Evolutionary conservation across 1,140 invertebrate genomes (phyloP).

Genomic region (Eriocheir sinensis): DNA sequence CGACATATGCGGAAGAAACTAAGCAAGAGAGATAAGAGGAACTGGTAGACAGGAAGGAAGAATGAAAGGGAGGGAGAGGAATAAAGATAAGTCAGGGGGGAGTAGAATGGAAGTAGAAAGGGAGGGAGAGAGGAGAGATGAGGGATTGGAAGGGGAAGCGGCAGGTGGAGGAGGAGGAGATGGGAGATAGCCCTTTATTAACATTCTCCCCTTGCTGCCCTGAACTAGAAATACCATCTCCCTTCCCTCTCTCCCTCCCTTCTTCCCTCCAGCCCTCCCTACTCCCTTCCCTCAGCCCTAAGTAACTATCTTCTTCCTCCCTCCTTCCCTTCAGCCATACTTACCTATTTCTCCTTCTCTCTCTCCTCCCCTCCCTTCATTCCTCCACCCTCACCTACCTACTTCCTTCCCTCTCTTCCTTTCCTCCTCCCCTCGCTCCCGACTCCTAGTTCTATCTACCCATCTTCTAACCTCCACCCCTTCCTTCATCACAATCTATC

Average conservation of each 20-base stretch:
- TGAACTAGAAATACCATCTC: neutral
- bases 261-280: no score
- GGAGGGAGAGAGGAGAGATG: conserved; percentile 26
- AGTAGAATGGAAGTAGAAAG: neutral
- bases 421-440: no score
- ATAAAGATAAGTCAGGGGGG: no score
- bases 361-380: no score
- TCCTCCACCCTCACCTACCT: no score
- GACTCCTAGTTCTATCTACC: no score
- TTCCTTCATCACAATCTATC: no score
- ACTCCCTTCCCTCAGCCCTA: no score
- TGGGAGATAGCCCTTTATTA: neutral
- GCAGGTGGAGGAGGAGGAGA: neutral
- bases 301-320: neutral
- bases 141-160: neutral
- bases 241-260: neutral
- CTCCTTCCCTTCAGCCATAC: neutral
- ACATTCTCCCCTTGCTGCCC: neutral
- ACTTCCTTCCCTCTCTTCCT: no score
- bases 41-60: neutral
- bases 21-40: neutral
- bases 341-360: neutral
- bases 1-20: neutral
- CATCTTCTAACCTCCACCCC: no score
- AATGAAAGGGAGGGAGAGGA: no score